Conservation (phyloP, 2,888 invertebrate species). For the Baronia brevicornis region DNA sequence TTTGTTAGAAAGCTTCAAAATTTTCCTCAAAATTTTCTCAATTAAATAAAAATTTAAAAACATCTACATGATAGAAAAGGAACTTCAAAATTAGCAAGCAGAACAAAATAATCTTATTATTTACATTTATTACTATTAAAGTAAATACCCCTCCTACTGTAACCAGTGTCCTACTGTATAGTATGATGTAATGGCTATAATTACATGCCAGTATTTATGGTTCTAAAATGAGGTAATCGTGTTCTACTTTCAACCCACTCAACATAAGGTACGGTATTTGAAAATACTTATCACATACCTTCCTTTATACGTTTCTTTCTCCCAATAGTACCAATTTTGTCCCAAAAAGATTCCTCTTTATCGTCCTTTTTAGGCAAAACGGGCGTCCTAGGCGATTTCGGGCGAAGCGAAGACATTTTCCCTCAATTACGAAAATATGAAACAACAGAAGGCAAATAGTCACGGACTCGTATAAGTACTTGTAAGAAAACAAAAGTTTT, state of each 20-base stretch:
- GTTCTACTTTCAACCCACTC: constrained; percentile 37
- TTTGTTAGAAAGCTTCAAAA: no score
- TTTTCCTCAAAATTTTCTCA: no score
- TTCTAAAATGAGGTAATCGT: constrained; percentile 26
- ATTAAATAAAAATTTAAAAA: constrained; percentile 28
- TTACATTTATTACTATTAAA: not conserved
- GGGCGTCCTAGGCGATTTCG: constrained; percentile 88
- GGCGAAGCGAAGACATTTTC: constrained; percentile 85
- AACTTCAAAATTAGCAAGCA: constrained; percentile 15
- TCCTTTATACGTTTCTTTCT: constrained; percentile 96
- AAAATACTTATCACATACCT: constrained; percentile 75
- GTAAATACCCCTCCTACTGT: no score
- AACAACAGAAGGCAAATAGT: constrained; percentile 17
- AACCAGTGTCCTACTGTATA: no score
- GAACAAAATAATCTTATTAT: not conserved
- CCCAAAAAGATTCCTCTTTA: constrained; percentile 95
- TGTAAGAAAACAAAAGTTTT: no score
- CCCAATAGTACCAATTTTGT: constrained; percentile 90
- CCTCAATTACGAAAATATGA: constrained; percentile 14
- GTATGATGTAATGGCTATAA: no score
- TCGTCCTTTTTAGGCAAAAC: constrained; percentile 84
- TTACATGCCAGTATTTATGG: no score
- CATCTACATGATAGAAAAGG: constrained; percentile 2
- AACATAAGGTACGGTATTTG: constrained; percentile 22
- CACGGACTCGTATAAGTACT: no score